Conservation (phyloP, 2,888 invertebrate genomes). For the Tipula helvola region DNA sequence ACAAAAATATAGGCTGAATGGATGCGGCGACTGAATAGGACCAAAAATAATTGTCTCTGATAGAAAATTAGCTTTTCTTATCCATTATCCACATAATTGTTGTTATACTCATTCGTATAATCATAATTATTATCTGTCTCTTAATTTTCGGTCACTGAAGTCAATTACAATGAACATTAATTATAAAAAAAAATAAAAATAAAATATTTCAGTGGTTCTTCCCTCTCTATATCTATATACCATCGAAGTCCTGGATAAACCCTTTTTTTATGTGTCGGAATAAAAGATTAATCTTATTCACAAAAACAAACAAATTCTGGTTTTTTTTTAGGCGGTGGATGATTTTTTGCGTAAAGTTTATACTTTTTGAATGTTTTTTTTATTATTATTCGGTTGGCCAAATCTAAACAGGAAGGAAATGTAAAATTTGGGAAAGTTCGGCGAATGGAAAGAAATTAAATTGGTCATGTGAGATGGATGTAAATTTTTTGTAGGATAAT, state of each 20-base stretch:
- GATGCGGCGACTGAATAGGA: not conserved
- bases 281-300: not conserved
- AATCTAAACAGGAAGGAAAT: not conserved
- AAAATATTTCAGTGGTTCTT: not conserved
- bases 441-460: not conserved
- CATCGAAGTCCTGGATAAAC: not conserved
- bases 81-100: not conserved
- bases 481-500: not conserved
- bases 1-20: not conserved
- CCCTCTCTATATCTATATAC: not conserved
- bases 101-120: not conserved
- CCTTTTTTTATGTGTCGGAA: not conserved
- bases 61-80: not conserved
- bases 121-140: not conserved
- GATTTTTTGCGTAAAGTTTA: not conserved
- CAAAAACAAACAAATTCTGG: too few relatives aligned
- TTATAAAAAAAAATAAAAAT: not conserved
- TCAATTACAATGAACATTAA: not conserved
- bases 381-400: not conserved
- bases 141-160: conserved; percentile 4
- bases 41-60: not conserved
- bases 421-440: not conserved
- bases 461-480: not conserved
- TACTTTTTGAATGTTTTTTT: not conserved
- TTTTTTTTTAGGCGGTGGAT: not conserved